phyloP scores from a whole-genome alignment of 2,113 vertebrate species.

The Synchiropus splendidus region DNA sequence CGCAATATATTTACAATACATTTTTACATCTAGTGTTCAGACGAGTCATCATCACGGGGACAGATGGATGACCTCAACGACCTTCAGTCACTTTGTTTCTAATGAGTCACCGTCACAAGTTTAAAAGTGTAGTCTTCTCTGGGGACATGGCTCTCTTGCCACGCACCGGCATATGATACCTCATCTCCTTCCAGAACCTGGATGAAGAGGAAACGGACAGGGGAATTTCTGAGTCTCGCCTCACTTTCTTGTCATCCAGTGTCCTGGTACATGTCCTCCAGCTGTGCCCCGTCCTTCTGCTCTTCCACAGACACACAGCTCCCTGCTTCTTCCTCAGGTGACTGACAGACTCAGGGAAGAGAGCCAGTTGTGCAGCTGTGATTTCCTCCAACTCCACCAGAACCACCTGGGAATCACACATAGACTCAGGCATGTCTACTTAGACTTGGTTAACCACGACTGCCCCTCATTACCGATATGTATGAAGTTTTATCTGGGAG shows the following conservation, averaged over 20 bases:
- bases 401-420: constrained; percentile 57
- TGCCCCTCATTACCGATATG: too few species aligned
- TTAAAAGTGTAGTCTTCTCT: constrained; percentile 33
- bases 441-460: too few species aligned
- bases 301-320: constrained; percentile 72
- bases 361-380: constrained; percentile 48
- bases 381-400: constrained; percentile 78
- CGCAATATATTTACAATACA: too few species aligned
- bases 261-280: constrained; percentile 13
- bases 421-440: too few species aligned
- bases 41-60: too few species aligned
- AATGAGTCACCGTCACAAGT: constrained; percentile 12
- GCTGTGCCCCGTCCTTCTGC: constrained; percentile 20
- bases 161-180: constrained; percentile 76
- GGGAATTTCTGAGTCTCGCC: not conserved
- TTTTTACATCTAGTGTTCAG: too few species aligned
- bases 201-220: constrained; percentile 28
- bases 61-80: too few species aligned
- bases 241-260: constrained; percentile 3
- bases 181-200: constrained; percentile 81
- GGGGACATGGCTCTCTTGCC: constrained; percentile 39
- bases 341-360: constrained; percentile 74
- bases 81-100: too few species aligned
- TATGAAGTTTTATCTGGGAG: too few species aligned
- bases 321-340: constrained; percentile 79